These are phyloP conservation scores for Cheirogaleus medius DNA, from an alignment of 2,113 vertebrate genomes.

Conservation along the genomic window DNA sequence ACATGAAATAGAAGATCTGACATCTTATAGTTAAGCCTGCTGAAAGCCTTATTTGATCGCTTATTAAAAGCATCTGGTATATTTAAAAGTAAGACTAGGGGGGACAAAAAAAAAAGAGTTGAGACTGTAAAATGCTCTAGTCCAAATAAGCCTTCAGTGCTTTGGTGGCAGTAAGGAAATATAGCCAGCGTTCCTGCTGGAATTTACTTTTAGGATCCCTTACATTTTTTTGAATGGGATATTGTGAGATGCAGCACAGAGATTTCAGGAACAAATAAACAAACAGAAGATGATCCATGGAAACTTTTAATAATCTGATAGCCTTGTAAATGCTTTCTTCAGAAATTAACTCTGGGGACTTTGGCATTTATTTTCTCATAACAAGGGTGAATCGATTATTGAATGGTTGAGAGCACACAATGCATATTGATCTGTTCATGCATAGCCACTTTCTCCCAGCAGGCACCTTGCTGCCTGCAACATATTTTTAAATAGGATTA, in stretches of 20 bases:
- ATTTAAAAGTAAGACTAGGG: constrained; percentile 69
- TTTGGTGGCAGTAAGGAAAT: constrained; percentile 55
- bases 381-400: constrained; percentile 86
- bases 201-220: constrained; percentile 61
- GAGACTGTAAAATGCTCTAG: constrained; percentile 65
- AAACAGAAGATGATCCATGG: constrained; percentile 60
- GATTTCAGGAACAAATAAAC: constrained; percentile 73
- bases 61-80: constrained; percentile 72
- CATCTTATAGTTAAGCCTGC: constrained; percentile 59
- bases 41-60: constrained; percentile 74
- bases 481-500: constrained; percentile 84
- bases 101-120: background rate
- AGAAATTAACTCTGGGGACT: constrained; percentile 83
- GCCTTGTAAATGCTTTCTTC: constrained; percentile 81
- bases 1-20: constrained; percentile 58
- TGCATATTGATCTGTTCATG: constrained; percentile 84
- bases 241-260: constrained; percentile 56
- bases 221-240: constrained; percentile 47
- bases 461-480: constrained; percentile 79
- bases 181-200: constrained; percentile 49
- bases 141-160: constrained; percentile 54
- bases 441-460: constrained; percentile 81
- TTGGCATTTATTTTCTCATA: constrained; percentile 86
- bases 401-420: constrained; percentile 83
- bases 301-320: constrained; percentile 83